Conservation (phyloP, 2,113 vertebrate species). For the Cranoglanis bouderius region DNA sequence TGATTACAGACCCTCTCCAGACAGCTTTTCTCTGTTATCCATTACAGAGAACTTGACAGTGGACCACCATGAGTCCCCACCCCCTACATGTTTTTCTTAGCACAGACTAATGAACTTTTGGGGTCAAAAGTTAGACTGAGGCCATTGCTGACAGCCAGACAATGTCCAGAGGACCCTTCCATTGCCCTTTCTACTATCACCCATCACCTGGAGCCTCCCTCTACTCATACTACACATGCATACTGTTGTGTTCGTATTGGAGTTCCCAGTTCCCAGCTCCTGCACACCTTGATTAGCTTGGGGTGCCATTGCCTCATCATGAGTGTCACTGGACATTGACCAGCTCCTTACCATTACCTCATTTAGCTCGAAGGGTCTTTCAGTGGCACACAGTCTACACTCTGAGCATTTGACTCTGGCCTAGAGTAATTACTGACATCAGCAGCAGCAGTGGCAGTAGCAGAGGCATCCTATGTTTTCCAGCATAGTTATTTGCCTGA, state of each 20-base stretch:
- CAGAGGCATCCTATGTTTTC: constrained; percentile 28
- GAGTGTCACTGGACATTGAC: constrained; percentile 19
- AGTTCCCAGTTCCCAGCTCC: not conserved
- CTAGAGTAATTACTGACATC: constrained; percentile 55
- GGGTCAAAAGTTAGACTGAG: constrained; percentile 54
- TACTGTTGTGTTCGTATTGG: constrained; percentile 13
- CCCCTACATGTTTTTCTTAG: constrained; percentile 42
- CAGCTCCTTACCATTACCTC: constrained; percentile 42
- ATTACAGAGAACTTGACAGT: constrained; percentile 47
- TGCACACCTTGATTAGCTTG: constrained; percentile 28
- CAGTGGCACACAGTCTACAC: constrained; percentile 23
- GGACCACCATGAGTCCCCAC: constrained; percentile 41
- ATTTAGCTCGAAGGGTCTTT: constrained; percentile 42
- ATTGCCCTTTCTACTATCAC: constrained; percentile 27
- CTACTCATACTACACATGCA: constrained; percentile 4
- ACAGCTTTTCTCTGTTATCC: constrained; percentile 47
- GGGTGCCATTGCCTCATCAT: constrained; percentile 28
- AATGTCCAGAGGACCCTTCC: constrained; percentile 51
- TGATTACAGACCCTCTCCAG: constrained; percentile 44
- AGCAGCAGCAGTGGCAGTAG: constrained; percentile 34
- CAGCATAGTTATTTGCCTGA: constrained; percentile 51
- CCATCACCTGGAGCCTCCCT: constrained; percentile 29
- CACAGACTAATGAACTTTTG: constrained; percentile 43
- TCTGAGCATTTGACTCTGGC: constrained; percentile 33
- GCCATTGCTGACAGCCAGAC: constrained; percentile 47